Evolutionary conservation across 2,113 vertebrate genomes (phyloP), one percentile per base, ranked within the genome.

Genomic region (Herpetotheres cachinnans): DNA sequence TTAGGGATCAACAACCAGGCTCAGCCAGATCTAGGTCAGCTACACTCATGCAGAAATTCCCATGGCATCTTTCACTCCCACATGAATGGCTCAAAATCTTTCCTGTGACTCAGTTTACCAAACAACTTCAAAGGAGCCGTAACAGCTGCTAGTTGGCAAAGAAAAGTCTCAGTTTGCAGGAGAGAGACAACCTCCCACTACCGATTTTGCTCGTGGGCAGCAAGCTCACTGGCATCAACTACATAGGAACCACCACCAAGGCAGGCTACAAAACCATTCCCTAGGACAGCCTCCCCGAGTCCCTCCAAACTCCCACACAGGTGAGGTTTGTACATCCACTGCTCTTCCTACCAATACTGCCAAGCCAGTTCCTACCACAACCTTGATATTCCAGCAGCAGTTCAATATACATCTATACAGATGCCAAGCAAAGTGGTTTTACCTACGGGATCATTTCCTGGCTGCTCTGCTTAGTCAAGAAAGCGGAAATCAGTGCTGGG

Each of bases 21-120:
- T 72, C 3, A 0, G 73, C 2, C 17, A 86, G 38, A 67, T 70
- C 42, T 52, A 17, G 29, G 17, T 62, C 34, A 55, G 59, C 47
- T 47, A 78, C 46, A 3, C 29, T 52, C 22, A 2, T 1, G 40
- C 27, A 87, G 52, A 93, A 93, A 88, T 80, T 79, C 86, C 50
- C 87, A 59, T 19, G 20, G 59, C 36, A 56, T 94, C 83, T 81
- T 91, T 81, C 82, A 81, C 85, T 93, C 79, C 88, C 47, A 90
- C 79, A 29, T 4, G 16, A 92, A 86, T 19, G 69, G 82, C 69
- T 86, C 67, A 47, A 55, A 89, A 74, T 65, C 81, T 66, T 85
- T 72, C 82, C 92, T 92, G 58, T 61, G 82, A 78, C 79, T 92
- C 94, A 89, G 72, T 93, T 96, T 81, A 93, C 95, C 85, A 59